phyloP scores from a whole-genome alignment of 2,888 invertebrate genomes.

The Hydrotaea cyrtoneurina region DNA sequence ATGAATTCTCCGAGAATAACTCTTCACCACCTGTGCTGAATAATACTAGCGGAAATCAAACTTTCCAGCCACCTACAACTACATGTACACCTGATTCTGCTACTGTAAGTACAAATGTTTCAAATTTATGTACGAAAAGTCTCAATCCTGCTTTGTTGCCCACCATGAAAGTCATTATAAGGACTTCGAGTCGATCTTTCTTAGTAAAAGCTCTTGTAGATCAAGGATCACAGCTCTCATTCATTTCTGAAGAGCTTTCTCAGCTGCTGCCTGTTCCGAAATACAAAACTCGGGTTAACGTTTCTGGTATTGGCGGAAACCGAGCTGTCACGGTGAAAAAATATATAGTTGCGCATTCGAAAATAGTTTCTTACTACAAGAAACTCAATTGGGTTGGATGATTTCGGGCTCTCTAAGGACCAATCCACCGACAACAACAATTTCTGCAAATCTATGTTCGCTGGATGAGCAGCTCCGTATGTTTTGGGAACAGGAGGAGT shows the following conservation, averaged over 20 bases:
- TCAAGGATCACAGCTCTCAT: slow-evolving; percentile 47
- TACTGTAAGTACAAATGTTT: slow-evolving; percentile 10
- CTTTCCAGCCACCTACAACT: not conserved
- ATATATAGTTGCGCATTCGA: slow-evolving; percentile 32
- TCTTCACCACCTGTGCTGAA: not conserved
- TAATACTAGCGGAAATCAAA: not conserved
- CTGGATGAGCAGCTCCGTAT: slow-evolving; percentile 44
- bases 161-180: slow-evolving; percentile 26
- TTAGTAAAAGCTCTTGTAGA: slow-evolving; percentile 40
- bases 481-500: slow-evolving; percentile 53
- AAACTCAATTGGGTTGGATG: slow-evolving; percentile 59
- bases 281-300: slow-evolving; percentile 25
- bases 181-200: not conserved
- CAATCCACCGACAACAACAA: not conserved
- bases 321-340: not conserved
- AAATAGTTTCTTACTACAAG: slow-evolving; percentile 47
- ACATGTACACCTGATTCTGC: slow-evolving; percentile 24
- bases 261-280: slow-evolving; percentile 24
- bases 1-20: no score
- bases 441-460: slow-evolving; percentile 37
- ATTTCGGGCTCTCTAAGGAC: slow-evolving; percentile 29
- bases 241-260: slow-evolving; percentile 37
- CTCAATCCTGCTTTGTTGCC: slow-evolving; percentile 45
- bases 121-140: not conserved
- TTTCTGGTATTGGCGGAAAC: slow-evolving; percentile 51